Evolutionary conservation across 2,888 invertebrate genomes (phyloP).

Genomic region (Pheosia gnoma): DNA sequence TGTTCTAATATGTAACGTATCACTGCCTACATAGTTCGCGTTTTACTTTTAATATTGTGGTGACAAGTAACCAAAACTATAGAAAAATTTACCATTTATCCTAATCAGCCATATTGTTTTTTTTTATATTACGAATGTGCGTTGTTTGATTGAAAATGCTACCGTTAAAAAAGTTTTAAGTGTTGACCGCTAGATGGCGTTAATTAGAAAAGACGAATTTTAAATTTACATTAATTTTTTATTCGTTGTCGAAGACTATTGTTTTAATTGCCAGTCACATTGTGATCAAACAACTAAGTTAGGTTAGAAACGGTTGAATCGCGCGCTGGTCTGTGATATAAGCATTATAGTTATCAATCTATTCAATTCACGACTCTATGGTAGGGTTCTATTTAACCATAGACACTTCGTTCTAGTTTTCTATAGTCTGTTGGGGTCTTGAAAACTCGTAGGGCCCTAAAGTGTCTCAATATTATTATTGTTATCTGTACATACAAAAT

Average conservation of each 20-base stretch:
- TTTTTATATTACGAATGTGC: slow-evolving; percentile 35
- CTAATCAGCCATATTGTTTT: slow-evolving; percentile 67
- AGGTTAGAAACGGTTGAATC: slow-evolving; percentile 43
- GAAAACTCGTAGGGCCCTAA: too few relatives aligned
- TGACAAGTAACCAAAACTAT: slow-evolving; percentile 14
- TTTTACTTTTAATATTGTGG: neutral
- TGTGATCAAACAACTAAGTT: slow-evolving; percentile 36
- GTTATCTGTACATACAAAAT: too few relatives aligned
- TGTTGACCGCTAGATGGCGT: slow-evolving; percentile 5
- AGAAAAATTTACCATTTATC: slow-evolving; percentile 31
- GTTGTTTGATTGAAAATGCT: slow-evolving; percentile 26
- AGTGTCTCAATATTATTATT: too few relatives aligned
- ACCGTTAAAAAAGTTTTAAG: slow-evolving; percentile 11
- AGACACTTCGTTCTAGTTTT: neutral
- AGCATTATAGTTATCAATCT: slow-evolving; percentile 32
- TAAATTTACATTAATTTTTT: neutral
- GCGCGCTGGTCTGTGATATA: slow-evolving; percentile 64
- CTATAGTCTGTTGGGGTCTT: neutral
- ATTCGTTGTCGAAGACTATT: too few relatives aligned
- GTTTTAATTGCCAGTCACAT: slow-evolving; percentile 16
- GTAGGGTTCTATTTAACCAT: neutral
- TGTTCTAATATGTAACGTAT: slow-evolving; percentile 1
- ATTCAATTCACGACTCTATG: slow-evolving; percentile 14
- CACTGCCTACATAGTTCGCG: slow-evolving; percentile 2
- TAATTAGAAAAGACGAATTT: neutral